Percentiles rank a stretch among this genome's conserved stretches.
phyloP scores from a whole-genome alignment of 2,797 vertebrate species.

The Crenichthys baileyi region DNA sequence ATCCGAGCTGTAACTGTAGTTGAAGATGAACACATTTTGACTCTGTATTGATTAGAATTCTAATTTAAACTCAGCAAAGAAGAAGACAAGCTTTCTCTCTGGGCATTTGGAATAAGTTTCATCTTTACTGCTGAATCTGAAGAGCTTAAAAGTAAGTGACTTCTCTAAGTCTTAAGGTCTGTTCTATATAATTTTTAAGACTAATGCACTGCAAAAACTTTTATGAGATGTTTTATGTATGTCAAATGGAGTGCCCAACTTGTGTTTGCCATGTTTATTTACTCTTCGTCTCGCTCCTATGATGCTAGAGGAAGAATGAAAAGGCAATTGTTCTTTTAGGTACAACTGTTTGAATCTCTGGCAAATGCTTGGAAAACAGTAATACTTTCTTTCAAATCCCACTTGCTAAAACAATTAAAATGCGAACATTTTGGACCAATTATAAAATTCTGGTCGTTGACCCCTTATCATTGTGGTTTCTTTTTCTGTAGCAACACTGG shows the following conservation, averaged over 20 bases:
- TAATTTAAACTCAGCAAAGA: constrained; percentile 22
- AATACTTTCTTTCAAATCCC: constrained; percentile 17
- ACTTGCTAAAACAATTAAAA: background rate
- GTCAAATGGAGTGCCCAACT: background rate
- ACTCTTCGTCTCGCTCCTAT: constrained; percentile 44
- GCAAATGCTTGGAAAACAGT: constrained; percentile 11
- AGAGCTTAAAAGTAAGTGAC: constrained; percentile 59
- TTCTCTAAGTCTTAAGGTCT: constrained; percentile 6
- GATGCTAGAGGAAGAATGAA: constrained; percentile 35
- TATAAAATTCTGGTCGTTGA: constrained; percentile 7
- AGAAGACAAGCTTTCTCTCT: constrained; percentile 6
- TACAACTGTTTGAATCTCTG: background rate
- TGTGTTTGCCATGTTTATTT: constrained; percentile 35
- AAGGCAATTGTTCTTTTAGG: constrained; percentile 14
- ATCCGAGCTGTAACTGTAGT: background rate
- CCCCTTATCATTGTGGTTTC: constrained; percentile 15
- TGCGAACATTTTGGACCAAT: background rate
- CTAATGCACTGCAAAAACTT: background rate
- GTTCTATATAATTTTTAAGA: background rate
- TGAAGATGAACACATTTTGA: constrained; percentile 10
- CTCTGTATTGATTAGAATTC: constrained; percentile 35
- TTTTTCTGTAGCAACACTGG: constrained; percentile 11
- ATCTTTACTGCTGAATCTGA: constrained; percentile 27
- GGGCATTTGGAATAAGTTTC: constrained; percentile 44
- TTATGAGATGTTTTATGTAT: constrained; percentile 2